Conservation (phyloP, 2,888 invertebrate species). For the Galeruca laticollis region DNA sequence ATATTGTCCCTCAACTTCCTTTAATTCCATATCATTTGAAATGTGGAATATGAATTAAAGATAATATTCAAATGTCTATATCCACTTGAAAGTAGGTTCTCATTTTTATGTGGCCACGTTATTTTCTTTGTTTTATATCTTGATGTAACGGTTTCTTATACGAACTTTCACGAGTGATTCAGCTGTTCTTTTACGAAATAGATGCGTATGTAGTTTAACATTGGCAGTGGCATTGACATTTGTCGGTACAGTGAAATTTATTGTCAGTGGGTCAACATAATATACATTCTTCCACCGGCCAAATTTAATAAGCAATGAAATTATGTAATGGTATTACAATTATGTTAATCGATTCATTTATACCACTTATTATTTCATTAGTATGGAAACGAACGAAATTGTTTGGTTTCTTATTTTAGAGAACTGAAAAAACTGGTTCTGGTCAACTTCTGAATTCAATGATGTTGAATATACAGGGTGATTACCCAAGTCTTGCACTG, state of each 20-base stretch:
- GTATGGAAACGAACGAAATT: too few relatives aligned
- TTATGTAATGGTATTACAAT: background rate
- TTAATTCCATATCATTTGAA: too few relatives aligned
- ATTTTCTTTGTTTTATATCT: background rate
- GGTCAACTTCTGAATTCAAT: too few relatives aligned
- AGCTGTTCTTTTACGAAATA: constrained; percentile 4
- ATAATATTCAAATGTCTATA: too few relatives aligned
- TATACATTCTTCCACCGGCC: background rate
- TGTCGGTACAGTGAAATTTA: constrained; percentile 5
- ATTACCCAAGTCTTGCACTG: too few relatives aligned
- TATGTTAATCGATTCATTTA: background rate
- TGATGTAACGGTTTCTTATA: background rate
- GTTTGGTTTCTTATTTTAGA: too few relatives aligned
- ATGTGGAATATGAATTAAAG: too few relatives aligned
- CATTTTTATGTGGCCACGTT: background rate
- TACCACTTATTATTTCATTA: too few relatives aligned
- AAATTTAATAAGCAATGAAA: background rate
- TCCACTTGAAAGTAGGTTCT: background rate
- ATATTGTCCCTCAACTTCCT: too few relatives aligned
- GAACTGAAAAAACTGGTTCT: too few relatives aligned
- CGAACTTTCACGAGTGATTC: background rate
- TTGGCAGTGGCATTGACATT: constrained; percentile 10
- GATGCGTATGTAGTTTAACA: background rate
- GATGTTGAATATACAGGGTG: too few relatives aligned
- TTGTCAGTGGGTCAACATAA: constrained; percentile 1